These are phyloP conservation scores for Chloroceryle aenea DNA, from an alignment of 2,113 vertebrate genomes.

Conservation along the genomic window DNA sequence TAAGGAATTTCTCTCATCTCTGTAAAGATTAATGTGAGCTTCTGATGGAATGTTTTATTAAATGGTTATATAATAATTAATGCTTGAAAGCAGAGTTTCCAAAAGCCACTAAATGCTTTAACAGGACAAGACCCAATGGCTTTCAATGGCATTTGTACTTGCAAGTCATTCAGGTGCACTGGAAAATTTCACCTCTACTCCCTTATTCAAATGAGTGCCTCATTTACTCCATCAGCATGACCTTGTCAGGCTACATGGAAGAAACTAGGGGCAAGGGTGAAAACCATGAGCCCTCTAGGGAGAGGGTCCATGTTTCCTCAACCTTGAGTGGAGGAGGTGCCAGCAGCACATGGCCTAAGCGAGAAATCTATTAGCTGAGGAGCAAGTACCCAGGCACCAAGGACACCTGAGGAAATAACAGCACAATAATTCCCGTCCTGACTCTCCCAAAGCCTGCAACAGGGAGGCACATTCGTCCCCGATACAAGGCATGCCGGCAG, in stretches of 20 bases:
- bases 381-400: constrained; percentile 26
- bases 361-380: constrained; percentile 7
- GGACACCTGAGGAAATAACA: constrained; percentile 41
- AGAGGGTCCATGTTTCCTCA: background rate
- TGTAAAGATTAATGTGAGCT: constrained; percentile 32
- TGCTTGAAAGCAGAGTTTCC: constrained; percentile 19
- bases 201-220: constrained; percentile 45
- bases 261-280: background rate
- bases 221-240: background rate
- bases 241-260: background rate
- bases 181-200: constrained; percentile 31
- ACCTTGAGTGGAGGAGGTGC: background rate
- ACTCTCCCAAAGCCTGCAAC: background rate
- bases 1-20: constrained; percentile 1
- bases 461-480: background rate
- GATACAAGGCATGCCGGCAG: background rate
- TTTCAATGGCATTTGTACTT: constrained; percentile 12
- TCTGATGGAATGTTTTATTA: constrained; percentile 36
- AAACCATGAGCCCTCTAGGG: background rate
- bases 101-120: constrained; percentile 44
- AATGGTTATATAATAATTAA: constrained; percentile 32
- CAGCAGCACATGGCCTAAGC: background rate
- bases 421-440: constrained; percentile 2
- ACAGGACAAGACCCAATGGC: background rate
- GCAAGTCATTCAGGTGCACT: constrained; percentile 10